A percentile compares a stretch with the other conserved stretches of the same genome.
Conservation (phyloP, 2,888 invertebrate genomes). For the Megaustenia siamemsis region DNA sequence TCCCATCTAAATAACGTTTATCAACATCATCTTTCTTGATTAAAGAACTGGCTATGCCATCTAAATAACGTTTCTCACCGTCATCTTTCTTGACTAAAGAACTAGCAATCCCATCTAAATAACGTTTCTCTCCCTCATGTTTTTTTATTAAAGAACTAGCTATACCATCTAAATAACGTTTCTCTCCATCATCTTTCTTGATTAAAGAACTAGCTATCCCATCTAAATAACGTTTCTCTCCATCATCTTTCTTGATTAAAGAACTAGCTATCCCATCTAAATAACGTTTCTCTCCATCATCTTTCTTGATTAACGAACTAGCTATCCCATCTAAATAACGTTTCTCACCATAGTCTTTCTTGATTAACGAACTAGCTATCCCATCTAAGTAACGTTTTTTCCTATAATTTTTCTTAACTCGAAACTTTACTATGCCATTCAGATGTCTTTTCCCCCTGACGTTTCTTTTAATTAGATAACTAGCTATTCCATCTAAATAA, state of each 20-base stretch:
- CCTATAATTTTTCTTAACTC: neutral
- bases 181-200: neutral
- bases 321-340: slow-evolving; percentile 2
- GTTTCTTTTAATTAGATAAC: slow-evolving; percentile 12
- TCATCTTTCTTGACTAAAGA: slow-evolving; percentile 5
- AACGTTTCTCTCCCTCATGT: neutral
- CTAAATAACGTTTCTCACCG: neutral
- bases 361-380: neutral
- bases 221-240: neutral
- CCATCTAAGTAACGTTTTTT: slow-evolving; percentile 14
- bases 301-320: neutral
- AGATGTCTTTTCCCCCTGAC: neutral
- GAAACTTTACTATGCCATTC: slow-evolving; percentile 13
- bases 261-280: neutral
- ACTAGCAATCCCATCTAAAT: slow-evolving; percentile 1
- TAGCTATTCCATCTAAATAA: slow-evolving; percentile 19
- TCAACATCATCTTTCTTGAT: neutral
- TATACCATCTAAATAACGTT: slow-evolving; percentile 13
- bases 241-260: neutral
- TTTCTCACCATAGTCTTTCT: neutral
- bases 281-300: neutral
- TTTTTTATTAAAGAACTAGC: slow-evolving; percentile 11
- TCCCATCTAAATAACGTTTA: slow-evolving; percentile 23
- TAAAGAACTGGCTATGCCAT: neutral
- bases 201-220: slow-evolving; percentile 2